Base-by-base conservation (phyloP, 1,140 invertebrate genomes). In the Habropoda laboriosa region DNA sequence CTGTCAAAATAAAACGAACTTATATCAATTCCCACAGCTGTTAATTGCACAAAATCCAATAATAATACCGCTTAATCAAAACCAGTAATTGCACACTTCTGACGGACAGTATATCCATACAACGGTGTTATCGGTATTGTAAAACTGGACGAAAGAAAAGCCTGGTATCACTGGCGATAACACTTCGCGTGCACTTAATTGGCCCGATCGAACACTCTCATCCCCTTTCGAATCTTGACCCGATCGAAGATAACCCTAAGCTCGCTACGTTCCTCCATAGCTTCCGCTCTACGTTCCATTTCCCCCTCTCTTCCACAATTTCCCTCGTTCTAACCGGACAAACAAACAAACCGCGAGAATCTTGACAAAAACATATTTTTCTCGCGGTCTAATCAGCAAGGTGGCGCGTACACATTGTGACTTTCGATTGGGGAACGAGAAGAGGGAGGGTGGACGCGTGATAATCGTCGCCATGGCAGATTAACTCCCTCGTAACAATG, bases 361-460 rank as follows among this genome's bases (percentile, higher is more conserved):
- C 7, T 10, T 3, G 38, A n/a, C 32, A n/a, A 81, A 81, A 82
- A 78, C 73, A 82, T 67, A 82, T 83, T 63, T 82, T 78, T 72
- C 61, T n/a, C 51, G 27, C 45, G 12, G 27, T 6, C 7, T 57
- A 78, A 83, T 82, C 18, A 55, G 18, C 63, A 16, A 60, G 45
- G 63, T 58, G 55, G 30, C 30, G n/a, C 40, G n/a, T 2, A 24
- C 10, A 21, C 18, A 35, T 40, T 55, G n/a, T 18, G 32, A 71
- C 47, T 30, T 7, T 42, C 58, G 16, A 18, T 1, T 12, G 13
- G 49, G 55, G 7, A 55, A 57, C 40, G 40, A 24, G 13, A 7
- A 12, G 27, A 24, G 27, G 49, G 10, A n/a, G n/a, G n/a, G n/a
- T n/a, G n/a, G n/a, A n/a, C n/a, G 21, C 40, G 53, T 49, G 71